Evolutionary conservation across 2,888 invertebrate genomes (phyloP), one percentile per base, ranked within the genome.

Genomic region (Morinoia aosen): DNA sequence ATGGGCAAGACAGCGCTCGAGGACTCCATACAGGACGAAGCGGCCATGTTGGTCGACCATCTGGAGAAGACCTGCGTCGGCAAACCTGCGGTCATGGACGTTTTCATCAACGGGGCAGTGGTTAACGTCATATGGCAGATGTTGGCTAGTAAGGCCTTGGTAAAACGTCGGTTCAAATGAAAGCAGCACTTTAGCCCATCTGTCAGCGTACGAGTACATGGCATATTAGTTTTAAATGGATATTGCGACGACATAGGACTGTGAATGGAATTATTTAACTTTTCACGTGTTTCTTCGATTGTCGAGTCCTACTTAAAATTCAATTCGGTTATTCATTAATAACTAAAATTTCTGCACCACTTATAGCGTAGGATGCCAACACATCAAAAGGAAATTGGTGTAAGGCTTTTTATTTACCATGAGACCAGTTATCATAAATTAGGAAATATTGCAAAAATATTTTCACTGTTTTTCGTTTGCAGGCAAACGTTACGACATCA

Each of bases 1-100:
- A 95, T 95, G 95, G 95, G 95, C 56, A 95, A 94, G 91, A 95
- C 95, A 8, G 56, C 91, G 56, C 57, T 95, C 91, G 95, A 95
- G 95, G 95, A 91, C 39, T 90, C 95, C 64, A 95, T 95, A n/a
- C 91, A 91, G 56, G 40, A 25, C 39, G 95, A 95, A 61, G 95
- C 95, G 11, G 56, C n/a, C 14, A 40, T 48, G 39, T 61, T 95
- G 95, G 95, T 95, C 39, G 91, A 95, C n/a, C 91, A 95, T 90
- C 61, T 95, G 61, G 90, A 90, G 14, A 95, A 91, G 39, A 64
- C 16, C 25, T 12, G 56, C 76, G 95, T 95, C 14, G 95, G 95
- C 64, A 95, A 48, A 58, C 95, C 95, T 19, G 48, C 91, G 33
- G 39, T 57, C 88, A 58, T 95, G 56, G 95, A 95, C 11, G 40